Evolutionary conservation across 35 echinoderm and acorn worm genomes (phyloP).

Genomic region (Apostichopus japonicus): DNA sequence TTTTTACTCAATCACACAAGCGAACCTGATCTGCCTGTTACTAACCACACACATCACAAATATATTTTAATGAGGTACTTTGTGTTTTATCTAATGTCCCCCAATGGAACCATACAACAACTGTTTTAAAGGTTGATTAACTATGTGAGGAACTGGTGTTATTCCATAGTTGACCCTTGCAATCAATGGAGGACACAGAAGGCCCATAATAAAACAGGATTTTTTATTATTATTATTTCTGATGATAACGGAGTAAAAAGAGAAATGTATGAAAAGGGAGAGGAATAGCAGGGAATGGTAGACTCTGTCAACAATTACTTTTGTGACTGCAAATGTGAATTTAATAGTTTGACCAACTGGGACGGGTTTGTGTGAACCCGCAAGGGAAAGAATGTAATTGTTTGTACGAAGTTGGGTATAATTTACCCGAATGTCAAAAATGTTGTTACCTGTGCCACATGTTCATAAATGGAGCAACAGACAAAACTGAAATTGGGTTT

Average conservation of each 20-base stretch:
- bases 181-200: background rate
- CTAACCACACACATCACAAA: constrained; percentile 55
- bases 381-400: background rate
- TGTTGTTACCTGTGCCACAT: background rate
- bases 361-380: background rate
- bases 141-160: constrained; percentile 14
- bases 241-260: constrained; percentile 13
- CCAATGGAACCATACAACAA: constrained; percentile 45
- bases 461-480: too few relatives aligned
- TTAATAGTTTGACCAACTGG: constrained; percentile 3
- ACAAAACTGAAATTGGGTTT: too few relatives aligned
- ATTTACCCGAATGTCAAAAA: background rate
- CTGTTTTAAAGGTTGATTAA: constrained; percentile 45
- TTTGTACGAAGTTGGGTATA: background rate
- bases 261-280: too few relatives aligned
- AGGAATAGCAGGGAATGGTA: too few relatives aligned
- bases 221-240: constrained; percentile 13
- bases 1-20: background rate
- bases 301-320: background rate
- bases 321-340: background rate
- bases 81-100: constrained; percentile 31
- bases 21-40: constrained; percentile 33
- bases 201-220: constrained; percentile 16
- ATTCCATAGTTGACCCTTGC: constrained; percentile 26
- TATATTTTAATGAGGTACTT: constrained; percentile 51